phyloP scores from a whole-genome alignment of 2,797 vertebrate species.

The Onychomys torridus region DNA sequence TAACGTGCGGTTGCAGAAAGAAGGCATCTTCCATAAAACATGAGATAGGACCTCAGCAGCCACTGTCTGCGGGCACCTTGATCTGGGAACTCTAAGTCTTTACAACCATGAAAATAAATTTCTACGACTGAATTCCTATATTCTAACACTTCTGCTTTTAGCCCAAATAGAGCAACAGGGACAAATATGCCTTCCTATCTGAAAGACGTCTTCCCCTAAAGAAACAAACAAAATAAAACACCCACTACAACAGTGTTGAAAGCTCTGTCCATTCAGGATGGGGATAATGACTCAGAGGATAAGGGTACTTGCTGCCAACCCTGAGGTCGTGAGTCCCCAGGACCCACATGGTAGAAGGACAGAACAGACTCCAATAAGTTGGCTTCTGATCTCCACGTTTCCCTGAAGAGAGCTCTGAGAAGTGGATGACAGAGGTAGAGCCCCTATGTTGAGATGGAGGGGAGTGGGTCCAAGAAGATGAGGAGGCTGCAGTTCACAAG shows the following conservation, averaged over 20 bases:
- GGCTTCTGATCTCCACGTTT: background rate
- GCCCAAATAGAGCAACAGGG: background rate
- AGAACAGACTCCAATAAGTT: background rate
- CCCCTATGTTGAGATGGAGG: background rate
- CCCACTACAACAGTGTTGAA: background rate
- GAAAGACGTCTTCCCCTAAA: background rate
- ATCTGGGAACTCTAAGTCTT: background rate
- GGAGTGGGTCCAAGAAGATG: background rate
- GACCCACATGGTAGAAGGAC: too few species aligned
- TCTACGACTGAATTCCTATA: background rate
- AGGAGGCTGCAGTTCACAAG: background rate
- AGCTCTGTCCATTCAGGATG: background rate
- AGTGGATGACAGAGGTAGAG: background rate
- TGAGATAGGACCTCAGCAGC: background rate
- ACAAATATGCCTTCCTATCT: background rate
- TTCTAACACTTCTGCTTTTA: constrained; percentile 3
- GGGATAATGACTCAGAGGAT: background rate
- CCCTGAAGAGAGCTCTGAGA: background rate
- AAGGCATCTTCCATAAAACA: background rate
- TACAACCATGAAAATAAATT: background rate
- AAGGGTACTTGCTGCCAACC: background rate
- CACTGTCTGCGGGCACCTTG: background rate
- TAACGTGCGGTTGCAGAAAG: background rate
- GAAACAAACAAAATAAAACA: background rate
- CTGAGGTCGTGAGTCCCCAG: background rate